Evolutionary conservation across 2,888 invertebrate species (phyloP).

Genomic region (Heteromyza rotundicornis): DNA sequence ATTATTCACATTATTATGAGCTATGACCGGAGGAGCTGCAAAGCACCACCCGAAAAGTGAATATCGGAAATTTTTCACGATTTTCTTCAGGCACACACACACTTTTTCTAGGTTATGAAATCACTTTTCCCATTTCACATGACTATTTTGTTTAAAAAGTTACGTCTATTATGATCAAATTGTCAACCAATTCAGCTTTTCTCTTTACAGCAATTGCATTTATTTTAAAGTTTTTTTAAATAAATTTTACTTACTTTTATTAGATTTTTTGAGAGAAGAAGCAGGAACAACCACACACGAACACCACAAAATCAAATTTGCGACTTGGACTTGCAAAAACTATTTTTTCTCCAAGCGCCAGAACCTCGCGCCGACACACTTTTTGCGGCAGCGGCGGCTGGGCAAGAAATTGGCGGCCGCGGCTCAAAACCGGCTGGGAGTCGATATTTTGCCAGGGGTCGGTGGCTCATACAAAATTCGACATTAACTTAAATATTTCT

Average conservation of each 20-base stretch:
- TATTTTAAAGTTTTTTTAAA: neutral
- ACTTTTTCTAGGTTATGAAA: slow-evolving; percentile 55
- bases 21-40: too few species aligned
- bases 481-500: too few species aligned
- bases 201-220: too few species aligned
- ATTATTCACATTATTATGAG: too few species aligned
- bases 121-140: slow-evolving; percentile 32
- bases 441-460: too few species aligned
- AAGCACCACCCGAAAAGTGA: neutral
- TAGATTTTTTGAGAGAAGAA: slow-evolving; percentile 43
- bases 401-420: neutral
- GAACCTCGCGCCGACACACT: too few species aligned
- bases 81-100: slow-evolving; percentile 18
- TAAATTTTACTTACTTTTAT: slow-evolving; percentile 50
- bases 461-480: too few species aligned
- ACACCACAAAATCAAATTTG: slow-evolving; percentile 52
- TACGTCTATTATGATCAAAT: too few species aligned
- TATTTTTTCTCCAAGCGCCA: too few species aligned
- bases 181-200: too few species aligned
- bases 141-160: too few species aligned
- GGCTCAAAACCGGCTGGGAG: too few species aligned
- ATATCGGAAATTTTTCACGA: neutral
- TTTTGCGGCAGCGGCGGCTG: neutral
- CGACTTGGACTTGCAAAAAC: slow-evolving; percentile 24
- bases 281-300: slow-evolving; percentile 53